phyloP scores from a whole-genome alignment of 2,113 vertebrate species.

The pig (Sus scrofa) region DNA sequence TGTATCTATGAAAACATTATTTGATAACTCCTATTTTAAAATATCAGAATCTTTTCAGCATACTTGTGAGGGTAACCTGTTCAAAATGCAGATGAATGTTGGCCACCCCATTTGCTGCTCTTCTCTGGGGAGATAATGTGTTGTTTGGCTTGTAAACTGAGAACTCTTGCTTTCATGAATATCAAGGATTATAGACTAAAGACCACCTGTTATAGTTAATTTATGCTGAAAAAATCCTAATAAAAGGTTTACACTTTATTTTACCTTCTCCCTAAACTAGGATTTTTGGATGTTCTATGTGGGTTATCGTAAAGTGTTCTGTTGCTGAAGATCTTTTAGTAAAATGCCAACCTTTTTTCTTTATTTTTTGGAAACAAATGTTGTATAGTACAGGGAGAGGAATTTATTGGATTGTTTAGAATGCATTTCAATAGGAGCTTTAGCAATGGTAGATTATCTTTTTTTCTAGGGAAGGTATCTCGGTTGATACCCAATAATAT shows the following conservation, averaged over 20 bases:
- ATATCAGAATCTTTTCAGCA: background rate
- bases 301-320: constrained; percentile 38
- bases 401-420: background rate
- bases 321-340: background rate
- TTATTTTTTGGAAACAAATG: background rate
- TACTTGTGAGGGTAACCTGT: background rate
- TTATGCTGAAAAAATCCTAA: constrained; percentile 39
- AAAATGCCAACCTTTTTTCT: background rate
- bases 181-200: background rate
- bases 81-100: background rate
- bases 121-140: constrained; percentile 17
- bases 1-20: background rate
- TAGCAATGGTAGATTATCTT: constrained; percentile 34
- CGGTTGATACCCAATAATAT: background rate
- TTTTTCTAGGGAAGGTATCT: background rate
- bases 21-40: background rate
- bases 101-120: background rate
- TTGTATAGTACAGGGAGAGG: background rate
- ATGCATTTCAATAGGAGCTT: background rate
- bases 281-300: background rate
- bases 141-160: constrained; percentile 19
- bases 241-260: background rate
- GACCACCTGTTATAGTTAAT: constrained; percentile 53
- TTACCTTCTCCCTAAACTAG: background rate
- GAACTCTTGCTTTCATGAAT: background rate